Base-by-base conservation (phyloP, 2,888 invertebrate species). In the Tanytarsus gracilentus region DNA sequence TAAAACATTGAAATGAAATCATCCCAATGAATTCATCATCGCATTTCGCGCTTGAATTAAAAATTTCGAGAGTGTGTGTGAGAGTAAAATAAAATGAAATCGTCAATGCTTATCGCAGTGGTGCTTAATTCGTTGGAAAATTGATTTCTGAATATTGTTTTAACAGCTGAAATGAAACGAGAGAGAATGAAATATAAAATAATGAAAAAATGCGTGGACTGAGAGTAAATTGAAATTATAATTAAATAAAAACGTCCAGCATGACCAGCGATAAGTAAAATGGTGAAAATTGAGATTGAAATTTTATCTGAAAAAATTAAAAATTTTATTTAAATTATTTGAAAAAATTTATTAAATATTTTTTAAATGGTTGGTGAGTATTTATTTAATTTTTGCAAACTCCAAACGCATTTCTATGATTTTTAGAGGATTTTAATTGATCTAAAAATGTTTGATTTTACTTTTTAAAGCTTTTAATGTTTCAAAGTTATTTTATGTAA, bases 131-230 rank as follows among this genome's bases (percentile, higher is more conserved):
- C 3, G 9, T 18, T 44, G 44, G 44, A 44, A 44, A 44, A 44
- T 44, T 44, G 44, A 44, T 44, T 44, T 44, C 23, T 23, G 44
- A 44, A 44, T 44, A 44, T 44, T 23, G 44, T 44, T 44, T 44
- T 44, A 44, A 44, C 11, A 18, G 23, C 18, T 18, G 23, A 18
- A 44, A 44, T 44, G 23, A 44, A 44, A 44, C 23, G 44, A 44
- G 23, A 44, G 21, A 9, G 5, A 40, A 18, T 40, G 44, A 18
- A 44, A 18, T 4, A 44, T 8, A 18, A 9, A 21, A 21, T 21
- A 18, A 18, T 23, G 21, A n/a, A 33, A 33, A 33, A 2, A 33
- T 3, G n/a, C 11, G n/a, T 7, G 5, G 33, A 33, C 11, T 11
- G 33, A 33, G 33, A 33, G 33, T 11, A 33, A 33, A 33, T 33